These are phyloP conservation scores for Hirudo medicinalis DNA, from an alignment of 1,140 invertebrate genomes.

Conservation along the genomic window DNA sequence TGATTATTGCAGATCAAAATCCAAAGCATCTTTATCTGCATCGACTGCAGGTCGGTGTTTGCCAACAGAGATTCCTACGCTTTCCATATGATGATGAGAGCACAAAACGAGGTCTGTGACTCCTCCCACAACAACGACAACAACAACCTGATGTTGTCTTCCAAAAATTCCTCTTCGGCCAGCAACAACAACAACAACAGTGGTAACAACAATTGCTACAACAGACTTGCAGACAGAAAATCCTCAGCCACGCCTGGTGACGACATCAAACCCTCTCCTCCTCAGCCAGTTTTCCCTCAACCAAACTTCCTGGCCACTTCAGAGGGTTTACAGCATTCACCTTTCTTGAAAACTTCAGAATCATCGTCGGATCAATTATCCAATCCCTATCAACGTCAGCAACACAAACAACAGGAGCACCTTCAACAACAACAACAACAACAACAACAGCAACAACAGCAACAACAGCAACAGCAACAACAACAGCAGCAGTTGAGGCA, in stretches of 20 bases:
- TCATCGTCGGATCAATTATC: background rate
- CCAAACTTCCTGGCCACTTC: background rate
- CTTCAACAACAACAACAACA: conserved; percentile 1
- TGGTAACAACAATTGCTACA: background rate
- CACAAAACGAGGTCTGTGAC: conserved; percentile 31
- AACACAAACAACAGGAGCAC: conserved; percentile 1
- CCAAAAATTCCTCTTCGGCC: conserved; percentile 26
- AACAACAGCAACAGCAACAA: conserved; percentile 1
- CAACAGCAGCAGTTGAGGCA: conserved; percentile 1
- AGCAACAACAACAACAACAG: conserved; percentile 1
- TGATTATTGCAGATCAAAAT: conserved; percentile 18
- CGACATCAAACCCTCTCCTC: background rate
- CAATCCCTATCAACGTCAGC: background rate
- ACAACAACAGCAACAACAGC: background rate
- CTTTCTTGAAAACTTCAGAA: no score
- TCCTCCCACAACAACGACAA: conserved; percentile 26
- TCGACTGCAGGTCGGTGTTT: conserved; percentile 32
- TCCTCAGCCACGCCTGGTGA: background rate
- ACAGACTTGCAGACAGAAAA: background rate
- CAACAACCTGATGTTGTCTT: background rate
- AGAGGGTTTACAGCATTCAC: no score
- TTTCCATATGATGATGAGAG: conserved; percentile 38
- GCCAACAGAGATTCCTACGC: conserved; percentile 35
- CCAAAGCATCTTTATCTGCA: conserved; percentile 31
- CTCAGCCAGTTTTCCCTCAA: background rate